Evolutionary conservation across 2,797 vertebrate species (phyloP).

Genomic region (Cynopterus sphinx): DNA sequence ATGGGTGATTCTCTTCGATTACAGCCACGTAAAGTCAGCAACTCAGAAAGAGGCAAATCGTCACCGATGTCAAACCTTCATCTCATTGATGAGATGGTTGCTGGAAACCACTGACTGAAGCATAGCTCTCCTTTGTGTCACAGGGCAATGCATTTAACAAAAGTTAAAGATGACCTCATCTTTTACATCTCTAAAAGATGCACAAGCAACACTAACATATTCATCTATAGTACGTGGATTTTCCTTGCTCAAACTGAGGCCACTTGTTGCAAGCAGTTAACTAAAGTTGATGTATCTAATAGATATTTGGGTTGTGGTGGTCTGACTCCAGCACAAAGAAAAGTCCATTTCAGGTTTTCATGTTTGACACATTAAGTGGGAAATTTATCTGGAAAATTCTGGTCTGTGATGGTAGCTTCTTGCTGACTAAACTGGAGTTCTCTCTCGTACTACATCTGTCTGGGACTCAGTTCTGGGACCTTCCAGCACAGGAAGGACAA

Average conservation of each 20-base stretch:
- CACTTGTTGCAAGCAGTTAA: not conserved
- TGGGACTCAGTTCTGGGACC: not conserved
- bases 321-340: not conserved
- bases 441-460: not conserved
- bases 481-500: not conserved
- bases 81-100: not conserved
- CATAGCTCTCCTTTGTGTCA: not conserved
- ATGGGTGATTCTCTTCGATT: not conserved
- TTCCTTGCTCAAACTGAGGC: not conserved
- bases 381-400: not conserved
- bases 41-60: not conserved
- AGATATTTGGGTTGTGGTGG: not conserved
- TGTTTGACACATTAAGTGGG: not conserved
- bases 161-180: not conserved
- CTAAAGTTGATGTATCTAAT: not conserved
- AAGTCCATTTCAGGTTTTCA: not conserved
- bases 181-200: not conserved
- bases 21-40: not conserved
- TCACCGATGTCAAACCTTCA: not conserved
- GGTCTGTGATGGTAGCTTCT: not conserved
- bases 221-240: not conserved
- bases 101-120: not conserved
- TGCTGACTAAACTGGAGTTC: not conserved
- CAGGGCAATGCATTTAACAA: not conserved
- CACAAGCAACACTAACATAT: not conserved